Evolutionary conservation across 2,888 invertebrate genomes (phyloP).

Genomic region (Cheilosia vulpina): DNA sequence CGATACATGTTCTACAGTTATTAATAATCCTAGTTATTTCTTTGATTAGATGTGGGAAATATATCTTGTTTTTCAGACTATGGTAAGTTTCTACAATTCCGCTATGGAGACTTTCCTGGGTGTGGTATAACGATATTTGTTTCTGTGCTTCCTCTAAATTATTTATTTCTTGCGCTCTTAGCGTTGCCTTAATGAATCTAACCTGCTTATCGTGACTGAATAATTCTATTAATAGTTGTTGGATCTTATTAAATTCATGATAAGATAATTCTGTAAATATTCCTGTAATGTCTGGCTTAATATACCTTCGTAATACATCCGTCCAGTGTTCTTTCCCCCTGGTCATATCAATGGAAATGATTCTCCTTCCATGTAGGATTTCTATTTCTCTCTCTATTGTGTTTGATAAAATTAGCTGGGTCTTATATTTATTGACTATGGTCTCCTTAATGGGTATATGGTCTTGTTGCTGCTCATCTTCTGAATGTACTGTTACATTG

Average conservation of each 20-base stretch:
- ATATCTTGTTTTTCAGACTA: too few relatives aligned
- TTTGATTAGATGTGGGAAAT: too few relatives aligned
- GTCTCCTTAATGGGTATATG: slow-evolving; percentile 19
- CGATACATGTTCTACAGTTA: too few relatives aligned
- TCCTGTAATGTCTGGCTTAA: slow-evolving; percentile 25
- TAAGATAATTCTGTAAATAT: slow-evolving; percentile 32
- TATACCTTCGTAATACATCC: slow-evolving; percentile 28
- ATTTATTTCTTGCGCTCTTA: slow-evolving; percentile 23
- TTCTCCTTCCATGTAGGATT: slow-evolving; percentile 11
- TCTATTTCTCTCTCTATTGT: slow-evolving; percentile 15
- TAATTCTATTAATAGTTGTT: slow-evolving; percentile 26
- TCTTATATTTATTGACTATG: slow-evolving; percentile 19
- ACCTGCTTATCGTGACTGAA: slow-evolving; percentile 13
- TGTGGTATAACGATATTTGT: slow-evolving; percentile 35
- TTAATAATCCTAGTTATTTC: too few relatives aligned
- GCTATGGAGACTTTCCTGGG: too few relatives aligned
- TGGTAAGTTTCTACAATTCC: too few relatives aligned
- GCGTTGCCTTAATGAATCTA: slow-evolving; percentile 31
- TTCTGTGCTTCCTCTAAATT: slow-evolving; percentile 22
- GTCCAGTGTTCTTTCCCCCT: slow-evolving; percentile 8
- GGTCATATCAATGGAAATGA: slow-evolving; percentile 18
- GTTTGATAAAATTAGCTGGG: too few relatives aligned
- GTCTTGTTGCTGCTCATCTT: slow-evolving; percentile 1
- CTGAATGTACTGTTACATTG: slow-evolving; percentile 22
- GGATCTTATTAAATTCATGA: too few relatives aligned